Percentiles rank a stretch among this genome's conserved stretches.
Conservation (phyloP, 2,888 invertebrate species). For the Boloria euphrosyne region DNA sequence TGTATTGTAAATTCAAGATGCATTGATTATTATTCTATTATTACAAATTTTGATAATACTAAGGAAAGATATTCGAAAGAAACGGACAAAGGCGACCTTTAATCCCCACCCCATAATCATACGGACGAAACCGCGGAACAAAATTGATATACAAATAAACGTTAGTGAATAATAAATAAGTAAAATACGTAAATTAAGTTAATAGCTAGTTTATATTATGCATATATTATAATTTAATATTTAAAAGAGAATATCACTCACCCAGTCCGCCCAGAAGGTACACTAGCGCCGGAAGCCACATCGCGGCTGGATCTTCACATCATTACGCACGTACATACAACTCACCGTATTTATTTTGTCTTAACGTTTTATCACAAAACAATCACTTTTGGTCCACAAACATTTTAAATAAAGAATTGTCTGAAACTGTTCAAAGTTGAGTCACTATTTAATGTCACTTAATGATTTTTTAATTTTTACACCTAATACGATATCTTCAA, state of each 20-base stretch:
- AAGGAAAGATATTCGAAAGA: too few relatives aligned
- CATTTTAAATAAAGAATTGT: background rate
- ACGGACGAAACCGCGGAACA: too few relatives aligned
- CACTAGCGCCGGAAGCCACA: conserved; percentile 69
- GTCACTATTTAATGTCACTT: background rate
- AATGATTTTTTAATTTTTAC: background rate
- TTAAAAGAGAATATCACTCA: conserved; percentile 48
- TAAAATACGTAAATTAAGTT: too few relatives aligned
- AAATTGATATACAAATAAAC: too few relatives aligned
- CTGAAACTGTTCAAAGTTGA: background rate
- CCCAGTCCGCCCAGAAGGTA: conserved; percentile 68
- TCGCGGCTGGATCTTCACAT: conserved; percentile 71
- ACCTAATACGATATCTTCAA: too few relatives aligned
- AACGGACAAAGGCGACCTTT: too few relatives aligned
- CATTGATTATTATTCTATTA: too few relatives aligned
- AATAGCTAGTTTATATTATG: background rate
- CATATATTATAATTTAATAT: conserved; percentile 2
- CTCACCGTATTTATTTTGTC: conserved; percentile 31
- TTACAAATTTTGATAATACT: too few relatives aligned
- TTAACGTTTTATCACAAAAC: conserved; percentile 9
- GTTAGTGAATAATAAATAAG: too few relatives aligned
- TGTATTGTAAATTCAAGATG: too few relatives aligned
- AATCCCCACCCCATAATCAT: too few relatives aligned
- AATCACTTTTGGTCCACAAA: conserved; percentile 1
- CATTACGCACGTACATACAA: conserved; percentile 51